Base-by-base conservation (phyloP, 2,888 invertebrate genomes). In the Leucophenga montana region DNA sequence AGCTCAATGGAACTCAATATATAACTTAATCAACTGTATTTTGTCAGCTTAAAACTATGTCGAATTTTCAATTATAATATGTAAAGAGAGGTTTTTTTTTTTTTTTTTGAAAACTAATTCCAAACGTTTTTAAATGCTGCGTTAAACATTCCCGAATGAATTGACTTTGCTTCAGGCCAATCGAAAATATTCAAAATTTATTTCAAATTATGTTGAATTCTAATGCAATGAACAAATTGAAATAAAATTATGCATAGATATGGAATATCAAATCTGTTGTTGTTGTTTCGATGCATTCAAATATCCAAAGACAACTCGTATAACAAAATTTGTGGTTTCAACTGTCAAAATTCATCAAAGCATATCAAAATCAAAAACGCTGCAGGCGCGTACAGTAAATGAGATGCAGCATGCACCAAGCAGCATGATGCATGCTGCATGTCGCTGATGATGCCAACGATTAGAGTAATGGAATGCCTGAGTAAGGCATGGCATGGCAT, bases 261-360 rank as follows among this genome's bases (percentile, higher is more conserved):
- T 39, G 9, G 39, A 27, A 20, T 18, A 56, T 56, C 1, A 18
- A 22, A 56, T 14, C 13, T 59, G 33, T 59, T 59, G 59, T 59
- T 33, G 59, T 59, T 59, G 33, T 2, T 9, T 33, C 27, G 33
- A 6, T 16, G 1, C 16, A 16, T 22, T 9, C 0, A 33, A 66
- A 61, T 62, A 20, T 14, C 22, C 54, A 62, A 16, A 18, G 66
- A 67, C 46, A 54, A 31, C 31, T 62, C 67, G 57, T 69, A 61
- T 46, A 68, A 33, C 54, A 69, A 72, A 75, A 69, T 71, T 69
- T 68, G 73, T 73, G 78, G 75, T 66, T 73, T 71, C 33, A 71
- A 67, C 77, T 75, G 83, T 82, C 83, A 69, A 75, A 84, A 82
- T 75, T 62, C 77, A 83, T 82, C 80, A 82, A 74, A 76, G 70